Percentiles rank a stretch among this genome's conserved stretches.
Conservation (phyloP, 2,888 invertebrate species). For the Rhorus exstirpatorius region DNA sequence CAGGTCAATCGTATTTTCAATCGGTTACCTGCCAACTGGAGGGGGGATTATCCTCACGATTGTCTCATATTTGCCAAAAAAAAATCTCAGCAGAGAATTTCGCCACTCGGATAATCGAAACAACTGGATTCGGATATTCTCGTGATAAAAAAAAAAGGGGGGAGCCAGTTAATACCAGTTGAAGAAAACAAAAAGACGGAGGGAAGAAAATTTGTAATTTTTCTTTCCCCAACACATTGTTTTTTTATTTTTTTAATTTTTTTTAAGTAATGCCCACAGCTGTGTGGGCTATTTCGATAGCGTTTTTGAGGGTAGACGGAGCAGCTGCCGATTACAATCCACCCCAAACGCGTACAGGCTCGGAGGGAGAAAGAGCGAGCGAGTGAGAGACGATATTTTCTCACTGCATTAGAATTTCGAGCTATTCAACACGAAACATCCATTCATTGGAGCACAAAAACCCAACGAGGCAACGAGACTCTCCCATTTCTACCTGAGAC, state of each 20-base stretch:
- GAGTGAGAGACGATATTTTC: not conserved
- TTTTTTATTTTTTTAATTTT: not conserved
- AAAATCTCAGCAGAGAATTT: too few species aligned
- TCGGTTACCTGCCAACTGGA: too few species aligned
- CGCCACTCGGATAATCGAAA: too few species aligned
- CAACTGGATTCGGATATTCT: too few species aligned
- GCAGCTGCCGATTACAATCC: slow-evolving; percentile 58
- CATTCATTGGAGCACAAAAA: too few species aligned
- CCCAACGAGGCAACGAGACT: too few species aligned
- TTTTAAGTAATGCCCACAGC: not conserved
- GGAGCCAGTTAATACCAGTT: too few species aligned
- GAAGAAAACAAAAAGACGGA: not conserved
- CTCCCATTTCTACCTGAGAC: too few species aligned
- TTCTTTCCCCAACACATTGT: not conserved
- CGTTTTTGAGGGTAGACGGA: slow-evolving; percentile 33
- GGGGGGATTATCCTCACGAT: too few species aligned
- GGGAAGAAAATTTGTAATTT: not conserved
- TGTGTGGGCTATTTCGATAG: not conserved
- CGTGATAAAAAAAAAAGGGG: too few species aligned
- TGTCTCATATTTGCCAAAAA: too few species aligned
- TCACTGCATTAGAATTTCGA: slow-evolving; percentile 9
- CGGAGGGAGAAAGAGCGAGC: not conserved
- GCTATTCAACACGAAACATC: too few species aligned
- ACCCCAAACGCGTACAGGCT: slow-evolving; percentile 23
- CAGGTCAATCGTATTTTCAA: not conserved